Base-by-base conservation (phyloP, 2,113 vertebrate genomes). In the Zootoca vivipara region DNA sequence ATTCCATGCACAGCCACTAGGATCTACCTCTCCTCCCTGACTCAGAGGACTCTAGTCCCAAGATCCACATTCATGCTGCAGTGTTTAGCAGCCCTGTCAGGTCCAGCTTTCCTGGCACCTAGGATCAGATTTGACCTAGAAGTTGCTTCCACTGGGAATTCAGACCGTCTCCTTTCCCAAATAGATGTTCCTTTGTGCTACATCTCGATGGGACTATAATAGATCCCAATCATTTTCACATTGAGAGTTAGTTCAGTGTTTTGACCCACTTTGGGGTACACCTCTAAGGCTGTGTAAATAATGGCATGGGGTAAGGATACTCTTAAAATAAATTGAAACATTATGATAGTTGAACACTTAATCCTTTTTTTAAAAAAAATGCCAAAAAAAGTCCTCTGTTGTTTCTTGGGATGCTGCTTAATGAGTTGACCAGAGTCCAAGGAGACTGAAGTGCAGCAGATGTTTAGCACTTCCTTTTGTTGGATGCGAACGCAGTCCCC, bases 381-480 rank as follows among this genome's bases (percentile, higher is more conserved):
- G 62, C 80, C 73, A 90, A 90, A 91, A 85, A 89, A 85, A 87
- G 92, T 92, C 84, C 88, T 91, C 91, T 69, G 0, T 93, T 90
- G 90, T 83, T 90, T 90, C 86, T 94, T 69, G 4, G 85, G 93
- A 91, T 82, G 86, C 78, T 81, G 85, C 86, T 91, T 94, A 93
- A 94, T 92, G 81, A 91, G 78, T 86, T 96, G 94, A 95, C 90
- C 90, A 78, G 75, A 94, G 89, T 92, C 91, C 95, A 94, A 87
- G 85, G 87, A 90, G 72, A 87, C 86, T 82, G 90, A 88, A 81
- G 38, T 88, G 90, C 16, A 94, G 87, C 64, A 91, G 46, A 95
- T 93, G 92, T 91, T 88, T 90, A 92, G 40, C 85, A 85, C 90
- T 95, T 93, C 95, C 93, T 93, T 94, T 94, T 96, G 72, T 94